Conservation (phyloP, 2,888 invertebrate species). For the Acholoe squamosa region DNA sequence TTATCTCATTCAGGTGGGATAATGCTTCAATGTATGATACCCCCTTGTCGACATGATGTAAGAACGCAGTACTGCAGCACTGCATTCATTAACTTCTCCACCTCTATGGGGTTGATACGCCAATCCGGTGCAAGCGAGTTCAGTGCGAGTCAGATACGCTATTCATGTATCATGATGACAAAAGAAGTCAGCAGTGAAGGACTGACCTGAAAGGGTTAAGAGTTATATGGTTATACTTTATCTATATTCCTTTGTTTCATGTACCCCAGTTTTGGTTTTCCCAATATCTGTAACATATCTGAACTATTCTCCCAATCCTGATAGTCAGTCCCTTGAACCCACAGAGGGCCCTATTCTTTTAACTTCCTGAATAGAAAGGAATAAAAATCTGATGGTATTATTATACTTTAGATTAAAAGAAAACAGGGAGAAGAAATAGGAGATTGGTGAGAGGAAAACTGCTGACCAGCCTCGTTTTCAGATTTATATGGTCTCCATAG, state of each 20-base stretch:
- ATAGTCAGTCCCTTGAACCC: background rate
- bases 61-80: no score
- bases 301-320: constrained; percentile 16
- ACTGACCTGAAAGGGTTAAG: no score
- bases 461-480: constrained; percentile 56
- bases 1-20: background rate
- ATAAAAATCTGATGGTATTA: background rate
- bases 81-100: no score
- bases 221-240: background rate
- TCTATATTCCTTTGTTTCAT: background rate
- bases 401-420: constrained; percentile 23
- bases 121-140: no score
- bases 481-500: constrained; percentile 51
- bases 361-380: background rate
- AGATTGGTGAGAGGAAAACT: constrained; percentile 52
- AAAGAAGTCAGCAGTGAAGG: no score
- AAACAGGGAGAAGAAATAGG: constrained; percentile 20
- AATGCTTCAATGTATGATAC: background rate
- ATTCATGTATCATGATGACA: no score
- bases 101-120: no score
- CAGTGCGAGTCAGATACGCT: no score
- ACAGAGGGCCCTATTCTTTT: background rate
- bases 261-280: background rate
- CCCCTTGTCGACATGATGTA: no score
- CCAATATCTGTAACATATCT: background rate